Conservation (phyloP, 1,140 invertebrate species). For the Chymomyza costata region DNA sequence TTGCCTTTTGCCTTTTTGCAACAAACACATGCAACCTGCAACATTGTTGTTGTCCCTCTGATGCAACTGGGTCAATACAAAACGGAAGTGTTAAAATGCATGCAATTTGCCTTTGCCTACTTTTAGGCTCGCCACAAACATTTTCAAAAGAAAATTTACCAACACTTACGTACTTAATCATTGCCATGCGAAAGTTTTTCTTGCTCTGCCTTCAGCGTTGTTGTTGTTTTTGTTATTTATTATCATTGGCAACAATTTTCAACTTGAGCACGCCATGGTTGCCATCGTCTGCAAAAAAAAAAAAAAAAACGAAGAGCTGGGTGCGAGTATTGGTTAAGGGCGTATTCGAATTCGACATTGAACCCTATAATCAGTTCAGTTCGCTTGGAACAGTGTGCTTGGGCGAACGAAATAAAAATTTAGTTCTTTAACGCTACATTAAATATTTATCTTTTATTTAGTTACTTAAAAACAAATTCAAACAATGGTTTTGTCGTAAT, state of each 20-base stretch:
- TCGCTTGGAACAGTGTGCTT: too few species aligned
- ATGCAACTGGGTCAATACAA: conserved; percentile 55
- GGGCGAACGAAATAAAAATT: too few species aligned
- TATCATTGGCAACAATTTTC: conserved; percentile 64
- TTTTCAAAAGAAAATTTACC: conserved; percentile 52
- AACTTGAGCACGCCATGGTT: conserved; percentile 65
- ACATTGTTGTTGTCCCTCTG: conserved; percentile 2
- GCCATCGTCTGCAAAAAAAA: too few species aligned
- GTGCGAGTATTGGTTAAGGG: too few species aligned
- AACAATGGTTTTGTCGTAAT: too few species aligned
- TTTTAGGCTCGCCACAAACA: conserved; percentile 26
- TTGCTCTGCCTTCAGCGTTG: conserved; percentile 25
- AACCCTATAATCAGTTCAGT: too few species aligned
- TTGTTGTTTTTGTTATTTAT: conserved; percentile 48
- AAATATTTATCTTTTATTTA: too few species aligned
- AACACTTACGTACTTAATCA: conserved; percentile 65
- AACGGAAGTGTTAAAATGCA: conserved; percentile 56
- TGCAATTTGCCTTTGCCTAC: conserved; percentile 25
- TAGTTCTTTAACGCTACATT: too few species aligned
- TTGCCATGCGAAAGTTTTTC: conserved; percentile 44
- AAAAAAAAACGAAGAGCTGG: too few species aligned
- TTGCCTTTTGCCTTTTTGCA: neutral
- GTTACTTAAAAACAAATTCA: too few species aligned
- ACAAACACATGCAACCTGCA: neutral
- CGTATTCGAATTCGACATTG: too few species aligned